phyloP scores from a whole-genome alignment of 2,888 invertebrate genomes.

The Rugalucina vietnamica region DNA sequence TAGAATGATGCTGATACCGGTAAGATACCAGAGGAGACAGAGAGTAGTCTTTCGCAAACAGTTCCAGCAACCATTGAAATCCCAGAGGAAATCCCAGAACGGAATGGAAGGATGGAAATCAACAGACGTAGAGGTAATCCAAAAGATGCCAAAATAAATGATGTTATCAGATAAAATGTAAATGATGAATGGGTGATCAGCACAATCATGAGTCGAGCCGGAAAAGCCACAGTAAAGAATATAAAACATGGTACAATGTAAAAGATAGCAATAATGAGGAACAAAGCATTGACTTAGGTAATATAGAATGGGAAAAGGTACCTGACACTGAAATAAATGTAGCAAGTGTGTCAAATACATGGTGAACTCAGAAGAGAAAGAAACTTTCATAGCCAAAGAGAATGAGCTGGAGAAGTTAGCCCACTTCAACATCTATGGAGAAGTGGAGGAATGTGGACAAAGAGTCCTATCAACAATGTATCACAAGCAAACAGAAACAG shows the following conservation, averaged over 20 bases:
- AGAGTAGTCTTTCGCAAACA: neutral
- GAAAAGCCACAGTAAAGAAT: conserved; percentile 27
- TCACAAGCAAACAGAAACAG: conserved; percentile 27
- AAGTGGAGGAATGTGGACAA: conserved; percentile 30
- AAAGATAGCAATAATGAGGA: conserved; percentile 22
- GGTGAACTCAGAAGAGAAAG: neutral
- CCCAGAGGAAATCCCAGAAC: neutral
- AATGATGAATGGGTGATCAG: conserved; percentile 8
- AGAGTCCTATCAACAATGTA: conserved; percentile 34
- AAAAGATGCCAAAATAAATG: conserved; percentile 14
- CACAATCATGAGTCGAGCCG: conserved; percentile 21
- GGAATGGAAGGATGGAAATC: neutral
- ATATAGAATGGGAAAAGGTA: conserved; percentile 4
- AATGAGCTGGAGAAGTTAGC: conserved; percentile 23
- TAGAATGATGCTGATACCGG: neutral
- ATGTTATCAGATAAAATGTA: conserved; percentile 22
- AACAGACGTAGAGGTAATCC: neutral
- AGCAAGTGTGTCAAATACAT: neutral
- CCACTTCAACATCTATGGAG: conserved; percentile 26
- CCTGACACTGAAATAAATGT: neutral
- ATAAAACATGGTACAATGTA: conserved; percentile 46
- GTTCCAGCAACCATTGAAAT: neutral
- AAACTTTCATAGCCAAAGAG: conserved; percentile 7
- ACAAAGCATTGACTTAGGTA: conserved; percentile 28
- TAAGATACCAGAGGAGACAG: neutral